Evolutionary conservation across 35 echinoderm and acorn worm species (phyloP).

Genomic region (Heliocidaris erythrogramma): DNA sequence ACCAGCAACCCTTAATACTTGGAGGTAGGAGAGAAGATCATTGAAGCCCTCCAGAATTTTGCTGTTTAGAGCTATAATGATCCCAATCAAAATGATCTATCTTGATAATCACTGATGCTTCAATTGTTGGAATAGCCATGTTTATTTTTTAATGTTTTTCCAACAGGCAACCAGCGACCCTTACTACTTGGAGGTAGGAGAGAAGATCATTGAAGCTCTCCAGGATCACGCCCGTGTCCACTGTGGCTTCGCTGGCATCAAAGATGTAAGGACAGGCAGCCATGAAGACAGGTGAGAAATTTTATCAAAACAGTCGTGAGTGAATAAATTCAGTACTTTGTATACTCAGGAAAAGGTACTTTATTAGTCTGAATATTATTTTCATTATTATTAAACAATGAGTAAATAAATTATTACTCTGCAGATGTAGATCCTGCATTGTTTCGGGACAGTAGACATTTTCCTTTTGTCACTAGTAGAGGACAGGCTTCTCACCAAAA

Average conservation of each 20-base stretch:
- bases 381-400: no score
- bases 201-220: conserved; percentile 79
- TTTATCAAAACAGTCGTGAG: not conserved
- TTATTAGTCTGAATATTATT: no score
- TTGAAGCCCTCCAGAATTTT: conserved; percentile 76
- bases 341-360: no score
- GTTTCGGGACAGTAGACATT: no score
- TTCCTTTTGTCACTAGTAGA: no score
- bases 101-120: no score
- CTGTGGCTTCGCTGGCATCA: conserved; percentile 97
- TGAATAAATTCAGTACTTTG: no score
- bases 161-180: conserved; percentile 85
- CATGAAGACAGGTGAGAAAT: conserved; percentile 88
- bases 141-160: not conserved
- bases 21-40: conserved; percentile 78
- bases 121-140: not conserved
- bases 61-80: no score
- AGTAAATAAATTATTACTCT: no score
- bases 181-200: conserved; percentile 87
- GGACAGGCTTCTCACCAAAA: no score
- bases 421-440: no score
- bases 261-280: conserved; percentile 92
- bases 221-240: conserved; percentile 85
- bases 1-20: conserved; percentile 85
- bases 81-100: no score